Percentiles rank a stretch among this genome's conserved stretches.
Conservation (phyloP, 2,888 invertebrate genomes). For the Parnassius apollo region DNA sequence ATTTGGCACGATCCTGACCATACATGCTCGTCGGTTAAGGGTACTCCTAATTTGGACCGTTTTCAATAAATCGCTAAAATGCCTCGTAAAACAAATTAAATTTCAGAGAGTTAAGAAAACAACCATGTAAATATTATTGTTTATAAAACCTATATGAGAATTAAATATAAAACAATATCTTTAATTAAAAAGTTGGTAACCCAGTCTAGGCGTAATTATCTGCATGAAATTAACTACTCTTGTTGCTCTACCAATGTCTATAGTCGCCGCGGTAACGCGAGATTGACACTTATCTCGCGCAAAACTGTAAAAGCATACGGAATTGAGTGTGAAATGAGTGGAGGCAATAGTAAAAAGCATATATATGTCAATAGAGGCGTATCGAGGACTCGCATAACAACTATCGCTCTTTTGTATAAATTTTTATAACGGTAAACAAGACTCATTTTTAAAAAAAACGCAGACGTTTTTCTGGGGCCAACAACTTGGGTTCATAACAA, state of each 20-base stretch:
- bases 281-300: constrained; percentile 10
- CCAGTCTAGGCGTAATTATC: constrained; percentile 34
- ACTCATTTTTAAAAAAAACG: constrained; percentile 6
- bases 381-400: constrained; percentile 20
- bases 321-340: constrained; percentile 24
- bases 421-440: constrained; percentile 21
- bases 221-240: constrained; percentile 44
- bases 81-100: no score
- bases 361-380: constrained; percentile 23
- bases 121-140: no score
- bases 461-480: background rate
- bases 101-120: no score
- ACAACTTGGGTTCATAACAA: background rate
- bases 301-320: constrained; percentile 19
- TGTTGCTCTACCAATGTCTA: constrained; percentile 24
- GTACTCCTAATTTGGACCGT: no score
- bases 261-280: constrained; percentile 11
- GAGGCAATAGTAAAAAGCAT: constrained; percentile 23
- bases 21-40: no score
- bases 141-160: no score
- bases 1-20: no score
- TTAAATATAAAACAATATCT: background rate
- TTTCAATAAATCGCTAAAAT: no score
- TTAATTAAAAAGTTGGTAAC: constrained; percentile 10
- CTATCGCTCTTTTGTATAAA: constrained; percentile 15